phyloP scores from a whole-genome alignment of 2,888 invertebrate genomes.

The Keiferia lycopersicella region DNA sequence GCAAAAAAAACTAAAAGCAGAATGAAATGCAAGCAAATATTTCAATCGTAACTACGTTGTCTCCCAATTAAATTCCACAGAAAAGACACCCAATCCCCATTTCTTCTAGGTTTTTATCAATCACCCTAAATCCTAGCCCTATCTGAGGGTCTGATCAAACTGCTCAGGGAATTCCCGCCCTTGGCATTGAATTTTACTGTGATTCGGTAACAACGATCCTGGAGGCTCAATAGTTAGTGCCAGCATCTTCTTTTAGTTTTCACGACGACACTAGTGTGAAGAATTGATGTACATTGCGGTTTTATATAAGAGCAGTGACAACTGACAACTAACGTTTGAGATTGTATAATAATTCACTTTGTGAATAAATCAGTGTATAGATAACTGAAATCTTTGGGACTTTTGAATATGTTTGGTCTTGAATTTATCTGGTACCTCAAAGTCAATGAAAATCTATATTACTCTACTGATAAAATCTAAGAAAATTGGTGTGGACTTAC shows the following conservation, averaged over 20 bases:
- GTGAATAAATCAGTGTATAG: too few species aligned
- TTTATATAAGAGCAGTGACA: neutral
- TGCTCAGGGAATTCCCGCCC: conserved; percentile 6
- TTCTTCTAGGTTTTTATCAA: conserved; percentile 8
- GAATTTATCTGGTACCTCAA: too few species aligned
- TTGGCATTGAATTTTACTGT: conserved; percentile 22
- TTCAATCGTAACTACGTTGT: too few species aligned
- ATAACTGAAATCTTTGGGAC: too few species aligned
- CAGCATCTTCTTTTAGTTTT: neutral
- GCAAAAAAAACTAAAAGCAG: too few species aligned
- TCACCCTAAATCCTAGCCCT: neutral
- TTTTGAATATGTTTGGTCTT: too few species aligned
- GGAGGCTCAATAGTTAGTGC: conserved; percentile 13
- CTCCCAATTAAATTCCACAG: too few species aligned
- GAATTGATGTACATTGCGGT: neutral
- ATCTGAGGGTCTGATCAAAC: conserved; percentile 12
- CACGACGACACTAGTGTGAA: neutral
- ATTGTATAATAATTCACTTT: too few species aligned
- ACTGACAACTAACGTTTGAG: neutral
- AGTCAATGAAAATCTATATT: too few species aligned
- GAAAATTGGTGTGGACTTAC: too few species aligned
- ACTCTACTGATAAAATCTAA: too few species aligned
- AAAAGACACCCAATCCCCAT: neutral
- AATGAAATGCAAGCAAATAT: too few species aligned
- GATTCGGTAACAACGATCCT: conserved; percentile 6